Conservation (phyloP, 2,797 vertebrate genomes). For the Vireo griseus region DNA sequence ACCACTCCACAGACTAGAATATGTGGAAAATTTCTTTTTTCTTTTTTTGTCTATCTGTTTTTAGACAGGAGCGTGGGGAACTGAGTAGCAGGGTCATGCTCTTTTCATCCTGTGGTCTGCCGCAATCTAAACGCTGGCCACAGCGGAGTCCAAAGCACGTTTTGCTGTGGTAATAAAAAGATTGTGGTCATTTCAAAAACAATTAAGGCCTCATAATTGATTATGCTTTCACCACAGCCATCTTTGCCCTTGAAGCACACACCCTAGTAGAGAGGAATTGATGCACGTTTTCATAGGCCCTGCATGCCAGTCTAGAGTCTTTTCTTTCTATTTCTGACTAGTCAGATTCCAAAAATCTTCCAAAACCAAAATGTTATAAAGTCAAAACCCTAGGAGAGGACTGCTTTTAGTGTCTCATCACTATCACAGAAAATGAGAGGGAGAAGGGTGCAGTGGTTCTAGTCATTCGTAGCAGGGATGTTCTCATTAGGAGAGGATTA, state of each 20-base stretch:
- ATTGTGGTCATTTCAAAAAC: slow-evolving; percentile 41
- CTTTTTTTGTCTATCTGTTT: slow-evolving; percentile 12
- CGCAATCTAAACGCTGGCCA: slow-evolving; percentile 41
- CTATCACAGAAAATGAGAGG: slow-evolving; percentile 19
- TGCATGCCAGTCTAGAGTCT: background rate
- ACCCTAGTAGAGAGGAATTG: background rate
- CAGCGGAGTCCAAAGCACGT: slow-evolving; percentile 48
- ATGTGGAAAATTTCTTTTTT: background rate
- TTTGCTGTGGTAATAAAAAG: slow-evolving; percentile 36
- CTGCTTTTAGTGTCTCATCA: background rate
- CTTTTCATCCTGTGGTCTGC: slow-evolving; percentile 48
- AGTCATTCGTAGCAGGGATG: background rate
- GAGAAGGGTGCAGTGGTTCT: background rate
- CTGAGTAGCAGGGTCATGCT: slow-evolving; percentile 12
- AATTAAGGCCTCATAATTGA: slow-evolving; percentile 28
- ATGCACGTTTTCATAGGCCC: background rate
- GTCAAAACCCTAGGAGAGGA: background rate
- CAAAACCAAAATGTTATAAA: background rate
- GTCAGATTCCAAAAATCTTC: background rate
- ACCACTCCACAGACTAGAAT: background rate
- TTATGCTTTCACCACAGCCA: slow-evolving; percentile 20
- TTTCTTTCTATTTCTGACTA: slow-evolving; percentile 44
- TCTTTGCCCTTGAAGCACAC: slow-evolving; percentile 20
- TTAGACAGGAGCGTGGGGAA: slow-evolving; percentile 38
- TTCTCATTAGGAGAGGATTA: background rate